Evolutionary conservation across 2,888 invertebrate genomes (phyloP), one percentile per base, ranked within the genome.

Genomic region (Eristalinus aeneus): DNA sequence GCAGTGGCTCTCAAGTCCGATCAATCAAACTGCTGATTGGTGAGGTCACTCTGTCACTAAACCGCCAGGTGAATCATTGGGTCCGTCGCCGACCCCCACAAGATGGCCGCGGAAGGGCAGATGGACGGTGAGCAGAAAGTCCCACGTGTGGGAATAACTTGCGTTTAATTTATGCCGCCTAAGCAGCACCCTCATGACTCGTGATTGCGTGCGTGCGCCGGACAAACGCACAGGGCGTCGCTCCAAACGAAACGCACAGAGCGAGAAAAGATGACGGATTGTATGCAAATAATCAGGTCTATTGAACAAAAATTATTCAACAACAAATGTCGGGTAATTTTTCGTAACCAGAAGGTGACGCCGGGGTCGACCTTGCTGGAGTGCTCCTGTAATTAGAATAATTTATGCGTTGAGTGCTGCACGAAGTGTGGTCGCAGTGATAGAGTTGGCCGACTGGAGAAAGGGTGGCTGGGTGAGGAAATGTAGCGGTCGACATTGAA

Each of bases 81-180:
- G 27, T 27, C n/a, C n/a, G n/a, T n/a, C n/a, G n/a, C n/a, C n/a
- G n/a, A n/a, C n/a, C n/a, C n/a, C n/a, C n/a, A n/a, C 32, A 12
- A 39, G 34, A 39, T 39, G 39, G 27, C 10, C 39, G 6, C 11
- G n/a, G 1, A 56, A n/a, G 22, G 22, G 22, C 1, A 54, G 56
- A 23, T 3, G 23, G 22, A 56, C 6, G 9, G 12, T 22, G 23
- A 39, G n/a, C 11, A 23, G 23, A 6, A 54, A 56, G 11, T 60
- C 46, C 76, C 76, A 56, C 54, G 69, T 69, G 69, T 60, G 68
- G 27, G 4, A 23, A 11, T 3, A 23, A 36, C 46, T 67, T 27
- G 63, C 36, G 20, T 54, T 63, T 68, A 75, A 76, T 76, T 53
- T 76, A 76, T 76, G 68, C 68, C 36, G 36, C 69, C 65, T 36